Conservation (phyloP, 2,888 invertebrate genomes). For the Melanargia galathea region DNA sequence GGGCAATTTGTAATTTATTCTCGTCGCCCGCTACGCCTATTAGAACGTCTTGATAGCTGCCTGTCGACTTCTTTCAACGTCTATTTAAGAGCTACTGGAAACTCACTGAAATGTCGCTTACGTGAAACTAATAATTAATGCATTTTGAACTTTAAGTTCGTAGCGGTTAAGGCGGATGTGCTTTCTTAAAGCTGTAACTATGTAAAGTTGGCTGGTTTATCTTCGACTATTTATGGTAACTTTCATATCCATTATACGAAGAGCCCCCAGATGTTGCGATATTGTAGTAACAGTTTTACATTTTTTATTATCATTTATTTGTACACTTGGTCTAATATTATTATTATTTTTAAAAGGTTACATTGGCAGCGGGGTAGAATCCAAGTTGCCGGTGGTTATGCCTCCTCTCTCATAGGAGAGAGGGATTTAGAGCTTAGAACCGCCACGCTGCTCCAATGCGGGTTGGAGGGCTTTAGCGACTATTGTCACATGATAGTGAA, state of each 20-base stretch:
- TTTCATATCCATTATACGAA: conserved; percentile 48
- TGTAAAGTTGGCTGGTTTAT: conserved; percentile 52
- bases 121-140: conserved; percentile 30
- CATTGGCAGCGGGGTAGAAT: too few relatives aligned
- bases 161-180: conserved; percentile 39
- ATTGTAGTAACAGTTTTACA: background rate
- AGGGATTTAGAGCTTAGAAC: too few relatives aligned
- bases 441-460: too few relatives aligned
- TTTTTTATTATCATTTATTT: too few relatives aligned
- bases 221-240: conserved; percentile 67
- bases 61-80: conserved; percentile 80
- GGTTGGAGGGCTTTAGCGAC: too few relatives aligned
- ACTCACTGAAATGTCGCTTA: conserved; percentile 37
- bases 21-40: conserved; percentile 75
- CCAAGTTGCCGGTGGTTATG: too few relatives aligned
- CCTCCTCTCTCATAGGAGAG: too few relatives aligned
- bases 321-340: too few relatives aligned
- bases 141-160: conserved; percentile 49
- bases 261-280: conserved; percentile 50
- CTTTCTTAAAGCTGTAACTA: background rate
- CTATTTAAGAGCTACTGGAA: conserved; percentile 76
- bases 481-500: too few relatives aligned
- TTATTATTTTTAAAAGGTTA: too few relatives aligned
- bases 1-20: conserved; percentile 76
- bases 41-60: conserved; percentile 78